Percentiles rank a stretch among this genome's conserved stretches.
phyloP scores from a whole-genome alignment of 2,797 vertebrate species.

The Coccyzus lansbergi region DNA sequence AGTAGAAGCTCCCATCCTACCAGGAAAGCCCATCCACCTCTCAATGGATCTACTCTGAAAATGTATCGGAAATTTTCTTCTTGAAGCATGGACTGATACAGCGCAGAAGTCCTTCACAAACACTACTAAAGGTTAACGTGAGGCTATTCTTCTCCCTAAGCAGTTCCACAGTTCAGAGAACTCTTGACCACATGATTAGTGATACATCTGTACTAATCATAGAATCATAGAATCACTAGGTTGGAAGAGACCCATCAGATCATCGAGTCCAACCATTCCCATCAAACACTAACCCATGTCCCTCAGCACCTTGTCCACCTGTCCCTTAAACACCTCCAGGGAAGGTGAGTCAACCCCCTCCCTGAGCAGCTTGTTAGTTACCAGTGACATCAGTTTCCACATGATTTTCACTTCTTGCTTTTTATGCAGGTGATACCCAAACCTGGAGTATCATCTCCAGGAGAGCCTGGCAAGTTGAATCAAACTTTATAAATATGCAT shows the following conservation, averaged over 20 bases:
- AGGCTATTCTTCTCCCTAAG: not conserved
- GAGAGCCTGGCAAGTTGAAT: not conserved
- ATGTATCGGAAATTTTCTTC: not conserved
- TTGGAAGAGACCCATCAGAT: too few relatives aligned
- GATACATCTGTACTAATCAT: not conserved
- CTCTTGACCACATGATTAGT: not conserved
- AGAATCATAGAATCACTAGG: too few relatives aligned
- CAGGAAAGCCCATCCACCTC: not conserved
- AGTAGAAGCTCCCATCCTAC: not conserved
- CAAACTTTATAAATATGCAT: not conserved
- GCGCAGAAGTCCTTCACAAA: not conserved
- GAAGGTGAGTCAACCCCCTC: too few relatives aligned
- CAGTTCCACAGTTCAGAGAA: not conserved
- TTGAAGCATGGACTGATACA: not conserved
- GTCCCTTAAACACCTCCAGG: too few relatives aligned
- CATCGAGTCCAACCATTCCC: too few relatives aligned
- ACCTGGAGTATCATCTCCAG: too few relatives aligned
- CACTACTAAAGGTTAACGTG: not conserved
- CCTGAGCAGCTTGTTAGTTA: too few relatives aligned
- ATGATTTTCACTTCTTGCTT: too few relatives aligned
- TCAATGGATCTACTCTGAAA: not conserved
- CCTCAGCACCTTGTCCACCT: too few relatives aligned
- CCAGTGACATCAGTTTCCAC: too few relatives aligned
- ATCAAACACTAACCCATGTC: too few relatives aligned
- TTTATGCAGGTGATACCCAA: too few relatives aligned